phyloP scores from a whole-genome alignment of 1,140 invertebrate genomes.

The Dendrolimus kikuchii region DNA sequence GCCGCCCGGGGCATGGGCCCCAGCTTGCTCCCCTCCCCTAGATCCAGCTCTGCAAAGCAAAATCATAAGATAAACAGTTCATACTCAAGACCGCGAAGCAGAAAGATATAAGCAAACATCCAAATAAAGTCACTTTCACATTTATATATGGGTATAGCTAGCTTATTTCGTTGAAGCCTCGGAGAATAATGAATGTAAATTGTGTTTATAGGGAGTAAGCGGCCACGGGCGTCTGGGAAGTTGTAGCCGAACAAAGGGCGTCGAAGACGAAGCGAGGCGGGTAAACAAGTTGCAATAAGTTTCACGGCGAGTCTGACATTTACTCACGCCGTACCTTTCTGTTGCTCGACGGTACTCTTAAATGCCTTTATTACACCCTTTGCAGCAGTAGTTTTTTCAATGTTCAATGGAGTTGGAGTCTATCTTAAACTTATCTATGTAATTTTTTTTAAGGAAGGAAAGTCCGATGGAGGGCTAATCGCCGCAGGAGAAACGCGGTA shows the following conservation, averaged over 20 bases:
- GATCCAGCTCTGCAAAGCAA: too few species aligned
- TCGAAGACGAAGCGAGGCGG: conserved; percentile 23
- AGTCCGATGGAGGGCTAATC: too few species aligned
- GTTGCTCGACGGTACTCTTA: conserved; percentile 7
- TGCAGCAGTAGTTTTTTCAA: background rate
- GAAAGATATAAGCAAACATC: too few species aligned
- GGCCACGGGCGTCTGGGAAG: conserved; percentile 45
- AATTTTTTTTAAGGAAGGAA: too few species aligned
- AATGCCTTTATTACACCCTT: conserved; percentile 32
- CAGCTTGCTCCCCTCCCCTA: too few species aligned
- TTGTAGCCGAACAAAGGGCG: conserved; percentile 47
- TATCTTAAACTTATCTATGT: too few species aligned
- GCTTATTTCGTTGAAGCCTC: conserved; percentile 20
- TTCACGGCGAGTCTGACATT: conserved; percentile 35
- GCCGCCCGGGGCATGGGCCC: too few species aligned
- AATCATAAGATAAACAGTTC: too few species aligned
- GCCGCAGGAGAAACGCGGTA: too few species aligned
- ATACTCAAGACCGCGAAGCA: too few species aligned
- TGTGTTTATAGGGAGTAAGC: conserved; percentile 50
- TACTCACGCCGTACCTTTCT: conserved; percentile 24
- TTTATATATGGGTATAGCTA: conserved; percentile 14
- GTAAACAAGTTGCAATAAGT: conserved; percentile 59
- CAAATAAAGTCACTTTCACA: background rate
- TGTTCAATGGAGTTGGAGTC: background rate
- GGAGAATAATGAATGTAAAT: conserved; percentile 49